Evolutionary conservation across 2,797 vertebrate species (phyloP).

Genomic region (Vultur gryphus): DNA sequence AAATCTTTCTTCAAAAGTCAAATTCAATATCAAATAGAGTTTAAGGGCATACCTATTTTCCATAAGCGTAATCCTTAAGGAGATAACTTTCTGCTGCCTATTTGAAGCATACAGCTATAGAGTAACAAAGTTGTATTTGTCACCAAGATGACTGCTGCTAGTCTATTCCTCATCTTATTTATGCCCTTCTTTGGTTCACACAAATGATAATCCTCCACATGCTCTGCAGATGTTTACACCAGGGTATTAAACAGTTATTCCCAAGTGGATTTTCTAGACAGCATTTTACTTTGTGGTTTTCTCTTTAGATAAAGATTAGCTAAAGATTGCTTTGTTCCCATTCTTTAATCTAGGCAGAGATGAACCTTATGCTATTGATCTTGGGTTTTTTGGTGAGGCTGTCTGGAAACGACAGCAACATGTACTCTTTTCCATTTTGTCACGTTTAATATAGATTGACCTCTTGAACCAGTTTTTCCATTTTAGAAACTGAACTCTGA

Average conservation of each 20-base stretch:
- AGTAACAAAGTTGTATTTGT: background rate
- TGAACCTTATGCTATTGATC: background rate
- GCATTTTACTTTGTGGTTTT: background rate
- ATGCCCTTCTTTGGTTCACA: background rate
- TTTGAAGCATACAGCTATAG: background rate
- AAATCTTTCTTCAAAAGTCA: background rate
- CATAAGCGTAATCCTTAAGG: background rate
- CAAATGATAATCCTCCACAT: background rate
- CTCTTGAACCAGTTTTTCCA: background rate
- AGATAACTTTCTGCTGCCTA: background rate
- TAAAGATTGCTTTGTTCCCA: conserved; percentile 7
- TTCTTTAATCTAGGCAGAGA: background rate
- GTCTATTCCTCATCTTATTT: background rate
- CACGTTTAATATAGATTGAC: background rate
- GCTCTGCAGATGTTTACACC: conserved; percentile 32
- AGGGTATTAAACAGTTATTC: background rate
- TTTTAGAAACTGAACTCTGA: background rate
- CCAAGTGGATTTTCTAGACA: background rate
- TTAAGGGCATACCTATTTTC: background rate
- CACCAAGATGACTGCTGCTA: background rate
- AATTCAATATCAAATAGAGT: background rate
- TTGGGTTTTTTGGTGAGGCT: background rate
- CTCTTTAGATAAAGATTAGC: background rate
- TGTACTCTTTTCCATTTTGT: background rate
- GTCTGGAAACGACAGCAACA: background rate